Base-by-base conservation (phyloP, 2,888 invertebrate species). In the Synergus itoensis region DNA sequence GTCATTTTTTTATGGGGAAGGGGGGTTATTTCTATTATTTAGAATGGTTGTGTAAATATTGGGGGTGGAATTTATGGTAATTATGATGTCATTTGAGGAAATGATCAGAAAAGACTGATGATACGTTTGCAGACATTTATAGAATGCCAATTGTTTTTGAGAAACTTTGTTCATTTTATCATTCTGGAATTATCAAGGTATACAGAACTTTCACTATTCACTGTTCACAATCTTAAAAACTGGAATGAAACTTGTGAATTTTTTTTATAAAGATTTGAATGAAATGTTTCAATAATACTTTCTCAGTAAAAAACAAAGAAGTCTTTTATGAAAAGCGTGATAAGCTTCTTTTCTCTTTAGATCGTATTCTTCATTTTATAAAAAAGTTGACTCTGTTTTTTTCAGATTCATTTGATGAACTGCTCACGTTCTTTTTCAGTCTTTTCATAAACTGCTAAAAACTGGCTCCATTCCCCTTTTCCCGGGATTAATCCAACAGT, bases 361-460 rank as follows among this genome's bases (percentile, higher is more conserved):
- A 7, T 9, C 45, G 28, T 73, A 73, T 73, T 48, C 48, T 73
- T 36, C 73, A n/a, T 73, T 53, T 36, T 36, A 73, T 73, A 40
- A 73, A 69, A 73, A 73, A 36, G 18, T 48, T 28, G 16, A 8
- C 9, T 73, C 73, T 73, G 18, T 14, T 53, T 53, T 36, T 53
- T 57, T 16, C 36, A 45, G 16, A 28, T 28, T 73, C 69, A 40
- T 73, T 40, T 73, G 53, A 73, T 73, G n/a, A 53, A 73, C 53
- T 53, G n/a, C 53, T 36, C 11, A 73, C 73, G 53, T 57, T 73
- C 73, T 73, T 73, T 73, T 73, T 57, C 53, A n/a, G 53, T 73
- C 53, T 73, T 53, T 73, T 73, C 40, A 53, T 53, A 73, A n/a
- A 53, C 40, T 48, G 11, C n/a, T 36, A 36, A 40, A 73, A 73